Base-by-base conservation (phyloP, 2,888 invertebrate genomes). In the Ectemnius lituratus region DNA sequence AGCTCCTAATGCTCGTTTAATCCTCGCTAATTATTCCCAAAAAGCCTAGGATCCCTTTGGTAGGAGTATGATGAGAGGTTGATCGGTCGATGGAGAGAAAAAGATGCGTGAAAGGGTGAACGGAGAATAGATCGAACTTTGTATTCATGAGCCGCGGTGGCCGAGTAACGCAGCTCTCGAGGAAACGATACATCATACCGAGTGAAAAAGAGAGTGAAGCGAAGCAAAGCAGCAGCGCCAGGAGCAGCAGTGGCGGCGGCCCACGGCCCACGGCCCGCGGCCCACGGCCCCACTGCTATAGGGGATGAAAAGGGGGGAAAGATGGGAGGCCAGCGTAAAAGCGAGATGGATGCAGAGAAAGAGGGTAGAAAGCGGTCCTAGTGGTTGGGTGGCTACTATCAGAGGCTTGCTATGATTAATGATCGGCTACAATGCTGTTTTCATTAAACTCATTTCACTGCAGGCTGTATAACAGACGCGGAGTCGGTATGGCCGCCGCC, bases 381-480 rank as follows among this genome's bases (percentile, higher is more conserved):
- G 82, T 83, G 85, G 86, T 87, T 84, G 87, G 88, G 87, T 85
- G 85, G 86, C 83, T 86, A 86, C 87, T 90, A 90, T 90, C 88
- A 87, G 87, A 87, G 87, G 86, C 86, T 83, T 81, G 83, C 85
- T 86, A 89, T 90, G 90, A 90, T 90, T 90, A 90, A 90, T 90
- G 90, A 87, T 89, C 85, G 67, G 77, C 82, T 85, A 90, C 90
- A 90, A 90, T 90, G 87, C 88, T 88, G 88, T 90, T 90, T 90
- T 90, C 90, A 90, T 90, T 90, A 90, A 90, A 90, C 88, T 90
- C 89, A 89, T 90, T 90, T 90, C 89, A 89, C 79, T 85, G 82
- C 84, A 79, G 83, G 81, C 78, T 80, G 85, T 77, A 78, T 81
- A 75, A 81, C 81, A 78, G 76, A 81, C 82, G 23, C 23, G 23